Evolutionary conservation across 2,888 invertebrate species (phyloP), one percentile per base, ranked within the genome.

Genomic region (Agrotis puta): DNA sequence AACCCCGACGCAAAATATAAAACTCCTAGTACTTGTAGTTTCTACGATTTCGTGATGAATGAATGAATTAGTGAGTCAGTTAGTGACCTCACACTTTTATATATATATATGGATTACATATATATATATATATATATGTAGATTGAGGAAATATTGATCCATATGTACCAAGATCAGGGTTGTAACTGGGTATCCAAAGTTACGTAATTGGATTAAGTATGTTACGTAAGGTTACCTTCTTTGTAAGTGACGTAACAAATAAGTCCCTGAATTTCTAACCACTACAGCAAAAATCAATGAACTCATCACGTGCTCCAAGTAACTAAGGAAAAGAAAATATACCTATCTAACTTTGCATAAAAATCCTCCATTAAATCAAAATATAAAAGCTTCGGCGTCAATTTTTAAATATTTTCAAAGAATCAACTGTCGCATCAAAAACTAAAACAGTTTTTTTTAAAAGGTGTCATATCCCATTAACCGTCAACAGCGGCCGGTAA

Each of bases 401-500:
- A 66, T 75, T 54, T 39, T 27, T 27, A 39, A 64, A 72, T 47
- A 61, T 69, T 71, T 74, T 82, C 24, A 75, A 70, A 71, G 61
- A 74, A 67, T 70, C 54, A 75, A 69, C 65, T 59, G 56, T 68
- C 58, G 13, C 73, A 58, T 78, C 45, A 70, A 82, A 77, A 74
- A 78, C 72, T 67, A 64, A 82, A 78, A 81, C 70, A 70, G 66
- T 64, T 75, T 75, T 56, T 64, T 77, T 87, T 85, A 85, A 89
- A 90, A 91, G 86, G 87, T 91, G 90, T 90, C 91, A 89, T 89
- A 89, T 89, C 87, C 90, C 90, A 91, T 89, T 89, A 92, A 91
- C 86, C 85, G 75, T 74, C 85, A 70, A 85, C 75, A 82, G 77
- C 88, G 85, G 86, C 87, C 86, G 85, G 80, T 83, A 90, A 90